These are phyloP conservation scores for Pelusios castaneus DNA, from an alignment of 2,113 vertebrate genomes.

Conservation along the genomic window DNA sequence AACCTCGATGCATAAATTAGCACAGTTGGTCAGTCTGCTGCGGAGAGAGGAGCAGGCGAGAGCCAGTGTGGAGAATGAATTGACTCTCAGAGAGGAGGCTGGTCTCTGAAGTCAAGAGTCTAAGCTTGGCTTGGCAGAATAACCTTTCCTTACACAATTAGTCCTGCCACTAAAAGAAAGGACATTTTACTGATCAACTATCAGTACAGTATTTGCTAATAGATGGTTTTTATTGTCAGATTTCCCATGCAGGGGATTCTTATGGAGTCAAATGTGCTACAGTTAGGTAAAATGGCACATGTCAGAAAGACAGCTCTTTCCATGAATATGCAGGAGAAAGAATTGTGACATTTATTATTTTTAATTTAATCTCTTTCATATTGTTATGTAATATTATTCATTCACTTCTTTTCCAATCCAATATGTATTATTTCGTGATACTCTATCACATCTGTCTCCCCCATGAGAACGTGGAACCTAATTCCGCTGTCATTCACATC, in stretches of 20 bases:
- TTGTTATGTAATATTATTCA: conserved; percentile 53
- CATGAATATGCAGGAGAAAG: not conserved
- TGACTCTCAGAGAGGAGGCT: conserved; percentile 34
- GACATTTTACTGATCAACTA: not conserved
- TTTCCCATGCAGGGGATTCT: not conserved
- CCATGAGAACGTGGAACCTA: conserved; percentile 57
- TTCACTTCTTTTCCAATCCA: conserved; percentile 35
- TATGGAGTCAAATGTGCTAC: not conserved
- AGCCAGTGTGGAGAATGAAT: not conserved
- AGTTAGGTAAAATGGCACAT: not conserved
- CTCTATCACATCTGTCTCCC: conserved; percentile 36
- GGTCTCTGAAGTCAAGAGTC: not conserved
- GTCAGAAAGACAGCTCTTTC: not conserved
- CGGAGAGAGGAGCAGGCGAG: not conserved
- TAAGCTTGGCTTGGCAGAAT: not conserved
- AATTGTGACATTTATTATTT: conserved; percentile 9
- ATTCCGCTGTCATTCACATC: conserved; percentile 37
- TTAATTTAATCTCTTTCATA: conserved; percentile 43
- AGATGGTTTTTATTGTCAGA: not conserved
- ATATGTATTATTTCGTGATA: conserved; percentile 46
- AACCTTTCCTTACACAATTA: conserved; percentile 40
- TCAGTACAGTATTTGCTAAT: not conserved
- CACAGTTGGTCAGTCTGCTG: not conserved
- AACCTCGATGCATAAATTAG: conserved; percentile 46
- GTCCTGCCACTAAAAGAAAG: not conserved